These are phyloP conservation scores for Nothoprocta pentlandii DNA, from an alignment of 2,113 vertebrate genomes.

Conservation along the genomic window DNA sequence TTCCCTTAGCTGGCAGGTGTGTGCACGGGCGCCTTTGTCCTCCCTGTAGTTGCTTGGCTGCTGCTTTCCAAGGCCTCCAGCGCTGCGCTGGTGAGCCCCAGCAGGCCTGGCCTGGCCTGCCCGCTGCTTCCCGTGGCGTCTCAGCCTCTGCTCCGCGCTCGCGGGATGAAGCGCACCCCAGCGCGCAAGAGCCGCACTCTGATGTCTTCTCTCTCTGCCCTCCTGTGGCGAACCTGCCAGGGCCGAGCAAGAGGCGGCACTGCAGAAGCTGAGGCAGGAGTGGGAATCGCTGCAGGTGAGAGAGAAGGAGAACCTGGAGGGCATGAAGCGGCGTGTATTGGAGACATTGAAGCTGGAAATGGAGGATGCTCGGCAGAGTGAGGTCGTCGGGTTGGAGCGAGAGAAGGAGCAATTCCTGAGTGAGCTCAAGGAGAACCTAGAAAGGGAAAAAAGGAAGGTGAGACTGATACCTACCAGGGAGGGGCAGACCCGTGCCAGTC, in stretches of 20 bases:
- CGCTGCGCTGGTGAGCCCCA: background rate
- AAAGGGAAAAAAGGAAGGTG: constrained; percentile 79
- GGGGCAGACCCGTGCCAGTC: rapidly evolving
- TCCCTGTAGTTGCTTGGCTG: background rate
- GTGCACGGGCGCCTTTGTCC: background rate
- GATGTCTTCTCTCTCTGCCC: background rate
- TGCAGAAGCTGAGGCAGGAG: constrained; percentile 71
- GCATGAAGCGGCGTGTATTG: constrained; percentile 53
- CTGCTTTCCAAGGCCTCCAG: background rate
- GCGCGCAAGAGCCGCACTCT: rapidly evolving
- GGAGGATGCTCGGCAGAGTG: constrained; percentile 70
- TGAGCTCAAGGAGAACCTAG: constrained; percentile 71
- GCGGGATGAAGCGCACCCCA: background rate
- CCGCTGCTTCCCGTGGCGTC: background rate
- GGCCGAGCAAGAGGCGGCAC: constrained; percentile 76
- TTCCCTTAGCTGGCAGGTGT: background rate
- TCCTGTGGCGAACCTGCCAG: constrained; percentile 59
- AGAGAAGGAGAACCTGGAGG: constrained; percentile 73
- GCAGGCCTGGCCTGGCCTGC: background rate
- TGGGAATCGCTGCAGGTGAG: constrained; percentile 68
- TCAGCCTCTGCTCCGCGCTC: background rate
- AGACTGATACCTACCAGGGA: background rate
- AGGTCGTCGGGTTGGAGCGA: constrained; percentile 64
- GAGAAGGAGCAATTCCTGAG: constrained; percentile 75
- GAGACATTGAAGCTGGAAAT: constrained; percentile 76